Conservation (phyloP, 2,797 vertebrate species). For the Podargus strigoides region DNA sequence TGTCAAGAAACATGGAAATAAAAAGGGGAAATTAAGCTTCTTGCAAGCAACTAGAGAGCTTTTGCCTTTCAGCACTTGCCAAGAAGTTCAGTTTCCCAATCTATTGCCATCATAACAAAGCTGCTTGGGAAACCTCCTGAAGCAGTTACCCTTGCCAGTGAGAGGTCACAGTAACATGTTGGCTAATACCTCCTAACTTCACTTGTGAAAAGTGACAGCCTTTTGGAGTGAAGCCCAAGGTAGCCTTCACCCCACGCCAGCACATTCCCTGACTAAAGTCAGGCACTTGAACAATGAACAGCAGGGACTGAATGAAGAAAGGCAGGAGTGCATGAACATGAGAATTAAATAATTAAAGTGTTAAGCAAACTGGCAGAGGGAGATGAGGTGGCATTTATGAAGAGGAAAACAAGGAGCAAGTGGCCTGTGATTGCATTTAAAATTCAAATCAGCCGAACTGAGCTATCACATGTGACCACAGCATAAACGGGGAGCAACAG, state of each 20-base stretch:
- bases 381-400: neutral
- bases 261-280: neutral
- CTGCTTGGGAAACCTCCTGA: neutral
- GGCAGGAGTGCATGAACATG: fast-evolving
- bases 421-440: neutral
- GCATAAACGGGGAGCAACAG: neutral
- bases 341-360: neutral
- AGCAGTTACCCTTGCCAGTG: neutral
- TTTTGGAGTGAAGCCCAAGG: neutral
- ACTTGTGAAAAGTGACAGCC: neutral
- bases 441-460: neutral
- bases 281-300: neutral
- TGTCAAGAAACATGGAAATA: neutral
- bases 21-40: neutral
- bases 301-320: neutral
- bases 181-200: neutral
- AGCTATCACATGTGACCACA: neutral
- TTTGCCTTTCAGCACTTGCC: neutral
- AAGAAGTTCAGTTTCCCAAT: neutral
- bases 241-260: neutral
- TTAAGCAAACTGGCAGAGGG: neutral
- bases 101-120: neutral
- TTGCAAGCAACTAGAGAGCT: neutral
- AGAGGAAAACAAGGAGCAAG: neutral
- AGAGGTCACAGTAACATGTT: fast-evolving